phyloP scores from a whole-genome alignment of 2,797 vertebrate genomes.

The Helicolenus hilgendorfi region DNA sequence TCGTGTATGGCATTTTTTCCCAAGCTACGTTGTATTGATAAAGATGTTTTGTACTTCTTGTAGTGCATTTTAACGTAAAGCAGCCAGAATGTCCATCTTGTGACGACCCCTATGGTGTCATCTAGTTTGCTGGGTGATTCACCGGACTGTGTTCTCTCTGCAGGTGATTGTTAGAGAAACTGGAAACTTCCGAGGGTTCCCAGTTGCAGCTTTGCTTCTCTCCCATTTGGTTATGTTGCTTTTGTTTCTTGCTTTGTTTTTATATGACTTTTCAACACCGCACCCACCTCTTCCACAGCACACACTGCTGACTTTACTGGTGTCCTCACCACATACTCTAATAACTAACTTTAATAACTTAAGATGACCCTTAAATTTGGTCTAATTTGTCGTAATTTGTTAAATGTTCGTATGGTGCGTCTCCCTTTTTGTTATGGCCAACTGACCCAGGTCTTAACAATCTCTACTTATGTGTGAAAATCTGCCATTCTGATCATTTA shows the following conservation, averaged over 20 bases:
- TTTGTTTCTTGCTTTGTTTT: background rate
- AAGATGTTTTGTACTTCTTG: background rate
- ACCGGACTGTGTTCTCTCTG: too few relatives aligned
- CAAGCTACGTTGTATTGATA: too few relatives aligned
- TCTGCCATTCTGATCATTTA: background rate
- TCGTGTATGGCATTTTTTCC: background rate
- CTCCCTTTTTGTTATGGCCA: background rate
- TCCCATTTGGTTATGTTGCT: too few relatives aligned
- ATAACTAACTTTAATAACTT: background rate
- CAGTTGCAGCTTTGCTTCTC: too few relatives aligned
- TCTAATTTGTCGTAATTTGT: background rate
- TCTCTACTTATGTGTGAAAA: background rate
- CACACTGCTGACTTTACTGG: background rate
- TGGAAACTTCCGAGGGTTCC: too few relatives aligned
- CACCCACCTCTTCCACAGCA: background rate
- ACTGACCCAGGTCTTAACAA: background rate
- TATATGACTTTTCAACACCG: background rate
- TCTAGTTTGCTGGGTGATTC: too few relatives aligned
- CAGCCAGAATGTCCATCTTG: background rate
- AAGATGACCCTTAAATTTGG: background rate
- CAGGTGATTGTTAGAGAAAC: too few relatives aligned
- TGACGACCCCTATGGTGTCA: too few relatives aligned
- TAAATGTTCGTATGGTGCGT: background rate
- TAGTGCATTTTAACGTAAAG: background rate
- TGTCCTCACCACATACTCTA: accelerated